Evolutionary conservation across 2,797 vertebrate genomes (phyloP).

Genomic region (Psittacula derbiana): DNA sequence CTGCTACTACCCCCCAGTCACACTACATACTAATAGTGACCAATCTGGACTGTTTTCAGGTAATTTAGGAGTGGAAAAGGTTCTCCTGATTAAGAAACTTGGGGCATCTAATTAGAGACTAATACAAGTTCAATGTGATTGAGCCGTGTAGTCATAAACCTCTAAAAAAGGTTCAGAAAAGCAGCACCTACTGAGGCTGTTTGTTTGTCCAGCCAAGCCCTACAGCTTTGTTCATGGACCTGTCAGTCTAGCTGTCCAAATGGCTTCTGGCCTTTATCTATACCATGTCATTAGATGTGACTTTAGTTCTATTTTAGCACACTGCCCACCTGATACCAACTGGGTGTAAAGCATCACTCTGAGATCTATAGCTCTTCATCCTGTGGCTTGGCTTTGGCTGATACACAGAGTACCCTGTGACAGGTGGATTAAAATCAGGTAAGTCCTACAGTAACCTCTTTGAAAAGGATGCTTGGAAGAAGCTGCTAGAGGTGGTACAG

Average conservation of each 20-base stretch:
- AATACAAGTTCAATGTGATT: neutral
- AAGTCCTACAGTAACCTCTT: neutral
- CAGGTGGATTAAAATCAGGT: neutral
- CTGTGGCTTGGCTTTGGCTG: neutral
- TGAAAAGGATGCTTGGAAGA: neutral
- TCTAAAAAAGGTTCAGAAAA: neutral
- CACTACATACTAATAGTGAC: neutral
- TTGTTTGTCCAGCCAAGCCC: neutral
- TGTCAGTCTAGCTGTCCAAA: neutral
- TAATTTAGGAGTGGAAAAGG: neutral
- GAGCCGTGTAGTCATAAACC: neutral
- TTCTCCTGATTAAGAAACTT: neutral
- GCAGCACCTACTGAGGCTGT: rapidly evolving
- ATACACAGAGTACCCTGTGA: rapidly evolving
- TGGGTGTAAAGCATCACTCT: neutral
- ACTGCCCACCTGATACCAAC: neutral
- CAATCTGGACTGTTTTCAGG: neutral
- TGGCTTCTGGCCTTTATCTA: neutral
- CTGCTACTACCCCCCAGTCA: rapidly evolving
- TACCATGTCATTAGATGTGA: rapidly evolving
- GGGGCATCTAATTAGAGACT: neutral
- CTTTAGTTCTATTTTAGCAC: neutral
- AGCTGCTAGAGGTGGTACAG: neutral
- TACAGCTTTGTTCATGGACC: rapidly evolving
- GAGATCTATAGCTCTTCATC: neutral